Conservation (phyloP, 2,888 invertebrate genomes). For the Drosophila vallismaia region DNA sequence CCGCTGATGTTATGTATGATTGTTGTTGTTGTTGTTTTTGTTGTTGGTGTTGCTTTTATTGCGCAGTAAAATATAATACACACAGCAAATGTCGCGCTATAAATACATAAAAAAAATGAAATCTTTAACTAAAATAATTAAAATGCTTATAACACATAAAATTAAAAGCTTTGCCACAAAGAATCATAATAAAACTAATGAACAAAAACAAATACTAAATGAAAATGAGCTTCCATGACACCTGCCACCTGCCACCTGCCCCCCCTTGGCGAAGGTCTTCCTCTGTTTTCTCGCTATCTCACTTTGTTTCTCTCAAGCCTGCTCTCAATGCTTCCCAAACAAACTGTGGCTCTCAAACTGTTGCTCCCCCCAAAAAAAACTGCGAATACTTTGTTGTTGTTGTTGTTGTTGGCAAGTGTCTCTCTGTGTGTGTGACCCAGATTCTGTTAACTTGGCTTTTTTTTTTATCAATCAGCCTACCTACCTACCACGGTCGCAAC, state of each 20-base stretch:
- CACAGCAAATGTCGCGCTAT: slow-evolving; percentile 51
- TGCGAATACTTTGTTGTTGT: background rate
- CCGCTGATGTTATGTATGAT: slow-evolving; percentile 66
- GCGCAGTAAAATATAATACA: slow-evolving; percentile 68
- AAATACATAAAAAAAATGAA: slow-evolving; percentile 48
- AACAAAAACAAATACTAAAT: slow-evolving; percentile 26
- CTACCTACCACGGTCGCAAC: slow-evolving; percentile 7
- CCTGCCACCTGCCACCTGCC: slow-evolving; percentile 17
- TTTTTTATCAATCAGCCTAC: slow-evolving; percentile 12
- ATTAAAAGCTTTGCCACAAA: slow-evolving; percentile 27
- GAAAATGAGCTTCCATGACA: slow-evolving; percentile 41
- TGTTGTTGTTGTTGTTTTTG: slow-evolving; percentile 43
- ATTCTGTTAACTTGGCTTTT: slow-evolving; percentile 17
- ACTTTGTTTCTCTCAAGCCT: background rate
- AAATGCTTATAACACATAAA: slow-evolving; percentile 46
- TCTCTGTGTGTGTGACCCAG: slow-evolving; percentile 29
- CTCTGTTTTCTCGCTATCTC: slow-evolving; percentile 9
- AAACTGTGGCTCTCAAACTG: slow-evolving; percentile 41
- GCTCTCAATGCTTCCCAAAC: slow-evolving; percentile 5
- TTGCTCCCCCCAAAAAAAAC: background rate
- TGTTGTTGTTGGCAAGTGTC: background rate
- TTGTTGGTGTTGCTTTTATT: slow-evolving; percentile 64
- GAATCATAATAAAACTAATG: background rate
- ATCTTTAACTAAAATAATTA: slow-evolving; percentile 56
- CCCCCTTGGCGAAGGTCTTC: slow-evolving; percentile 17